Base-by-base conservation (phyloP, 2,888 invertebrate genomes). In the Apodemia duryi region DNA sequence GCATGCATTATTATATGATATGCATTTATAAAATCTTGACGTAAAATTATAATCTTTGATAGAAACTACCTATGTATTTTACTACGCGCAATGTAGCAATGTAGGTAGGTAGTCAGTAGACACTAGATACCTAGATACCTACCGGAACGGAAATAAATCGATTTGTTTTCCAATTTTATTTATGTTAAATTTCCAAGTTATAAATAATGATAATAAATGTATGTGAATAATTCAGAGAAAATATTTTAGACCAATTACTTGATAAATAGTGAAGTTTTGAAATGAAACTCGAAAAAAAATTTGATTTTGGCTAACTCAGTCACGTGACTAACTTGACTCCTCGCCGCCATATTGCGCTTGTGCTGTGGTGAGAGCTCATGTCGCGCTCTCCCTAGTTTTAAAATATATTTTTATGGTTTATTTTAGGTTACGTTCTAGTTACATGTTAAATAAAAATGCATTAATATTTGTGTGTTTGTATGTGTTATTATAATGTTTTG, bases 281-380 rank as follows among this genome's bases (percentile, higher is more conserved):
- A 32, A 57, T 57, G 10, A 11, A 57, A 57, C 32, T 57, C 54
- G 6, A 13, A 63, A 62, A 61, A 63, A 35, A 57, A 52, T 64
- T 68, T 46, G 46, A 65, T 68, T 62, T 51, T 62, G 66, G 60
- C 68, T 61, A 63, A 57, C 65, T 66, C 35, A 66, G 81, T 85
- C 84, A 85, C 85, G 85, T 85, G 85, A 85, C 78, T 77, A 70
- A 75, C 73, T 69, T 72, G 69, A 72, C 67, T 71, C 71, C 68
- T 69, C 65, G 75, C 77, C 84, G 87, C 87, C 87, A 87, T 86
- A 83, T 87, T 87, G 86, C 73, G 77, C 79, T 83, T 78, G 79
- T 78, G 75, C 79, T 74, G 78, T 82, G 78, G 78, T 74, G 76
- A 80, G 78, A 75, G 77, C 71, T 77, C 77, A 72, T 79, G 77